A percentile compares a stretch with the other conserved stretches of the same genome.
Conservation (phyloP, 2,888 invertebrate species). For the Trachelus tabidus region DNA sequence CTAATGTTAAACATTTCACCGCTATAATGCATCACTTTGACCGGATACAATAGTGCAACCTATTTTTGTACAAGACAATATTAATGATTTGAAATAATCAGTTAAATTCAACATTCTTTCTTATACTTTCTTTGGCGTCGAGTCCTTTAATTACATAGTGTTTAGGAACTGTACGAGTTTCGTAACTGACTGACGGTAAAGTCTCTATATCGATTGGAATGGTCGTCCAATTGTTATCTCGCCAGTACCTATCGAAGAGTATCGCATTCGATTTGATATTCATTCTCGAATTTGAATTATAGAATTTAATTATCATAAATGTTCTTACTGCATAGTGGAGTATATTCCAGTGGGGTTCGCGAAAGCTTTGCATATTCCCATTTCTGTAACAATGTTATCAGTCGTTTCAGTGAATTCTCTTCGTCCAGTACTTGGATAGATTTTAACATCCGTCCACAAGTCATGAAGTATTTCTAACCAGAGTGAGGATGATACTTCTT, state of each 20-base stretch:
- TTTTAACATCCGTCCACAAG: constrained; percentile 21
- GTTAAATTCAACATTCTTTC: neutral
- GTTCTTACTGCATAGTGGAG: constrained; percentile 35
- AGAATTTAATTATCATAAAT: neutral
- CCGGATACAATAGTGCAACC: neutral
- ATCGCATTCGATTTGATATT: constrained; percentile 1
- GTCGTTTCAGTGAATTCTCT: neutral
- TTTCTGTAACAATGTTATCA: constrained; percentile 41
- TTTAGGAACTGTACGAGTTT: neutral
- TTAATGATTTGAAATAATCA: neutral
- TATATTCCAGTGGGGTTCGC: constrained; percentile 30
- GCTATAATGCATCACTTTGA: neutral
- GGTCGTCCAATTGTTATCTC: constrained; percentile 37
- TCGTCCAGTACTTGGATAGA: neutral
- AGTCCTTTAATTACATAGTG: neutral
- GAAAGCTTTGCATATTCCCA: constrained; percentile 38
- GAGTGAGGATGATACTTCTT: constrained; percentile 31
- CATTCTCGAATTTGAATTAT: neutral
- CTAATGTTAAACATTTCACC: neutral
- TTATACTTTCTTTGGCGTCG: neutral
- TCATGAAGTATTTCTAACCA: constrained; percentile 48
- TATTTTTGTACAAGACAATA: neutral
- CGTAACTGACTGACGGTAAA: constrained; percentile 8
- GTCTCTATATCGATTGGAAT: constrained; percentile 10
- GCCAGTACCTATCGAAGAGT: constrained; percentile 39